Evolutionary conservation across 2,888 invertebrate genomes (phyloP).

Genomic region (Pollenia griseotomentosa): DNA sequence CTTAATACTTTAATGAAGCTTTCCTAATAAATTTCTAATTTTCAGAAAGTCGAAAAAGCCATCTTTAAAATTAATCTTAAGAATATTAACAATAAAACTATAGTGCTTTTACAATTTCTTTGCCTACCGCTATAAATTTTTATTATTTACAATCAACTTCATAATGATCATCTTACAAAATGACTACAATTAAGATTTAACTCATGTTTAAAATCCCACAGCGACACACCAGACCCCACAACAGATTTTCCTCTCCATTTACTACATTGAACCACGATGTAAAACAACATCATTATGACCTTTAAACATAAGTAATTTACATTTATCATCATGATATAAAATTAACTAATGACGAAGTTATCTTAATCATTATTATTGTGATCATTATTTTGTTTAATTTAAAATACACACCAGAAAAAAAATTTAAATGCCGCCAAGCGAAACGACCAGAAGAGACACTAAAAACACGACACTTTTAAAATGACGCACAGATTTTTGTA

Average conservation of each 20-base stretch:
- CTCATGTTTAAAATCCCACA: conserved; percentile 18
- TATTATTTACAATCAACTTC: conserved; percentile 1
- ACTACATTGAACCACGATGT: not conserved
- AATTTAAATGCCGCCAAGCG: conserved; percentile 59
- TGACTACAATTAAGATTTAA: conserved; percentile 9
- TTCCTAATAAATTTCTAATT: no score
- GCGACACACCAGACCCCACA: not conserved
- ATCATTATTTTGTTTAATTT: conserved; percentile 53
- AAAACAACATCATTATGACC: conserved; percentile 4
- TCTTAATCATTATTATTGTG: conserved; percentile 10
- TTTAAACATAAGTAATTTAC: conserved; percentile 8
- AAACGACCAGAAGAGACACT: conserved; percentile 48
- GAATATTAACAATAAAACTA: not conserved
- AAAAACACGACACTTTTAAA: conserved; percentile 22
- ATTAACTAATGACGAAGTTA: conserved; percentile 19
- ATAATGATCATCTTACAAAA: conserved; percentile 11
- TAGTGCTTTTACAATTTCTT: not conserved
- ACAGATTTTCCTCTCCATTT: no score
- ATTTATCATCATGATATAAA: not conserved
- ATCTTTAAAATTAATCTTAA: not conserved
- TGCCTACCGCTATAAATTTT: not conserved
- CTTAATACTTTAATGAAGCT: no score
- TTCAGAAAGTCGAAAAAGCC: not conserved
- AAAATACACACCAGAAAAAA: not conserved
- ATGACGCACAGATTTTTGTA: conserved; percentile 18